phyloP scores from a whole-genome alignment of 2,797 vertebrate species.

The Falco biarmicus region DNA sequence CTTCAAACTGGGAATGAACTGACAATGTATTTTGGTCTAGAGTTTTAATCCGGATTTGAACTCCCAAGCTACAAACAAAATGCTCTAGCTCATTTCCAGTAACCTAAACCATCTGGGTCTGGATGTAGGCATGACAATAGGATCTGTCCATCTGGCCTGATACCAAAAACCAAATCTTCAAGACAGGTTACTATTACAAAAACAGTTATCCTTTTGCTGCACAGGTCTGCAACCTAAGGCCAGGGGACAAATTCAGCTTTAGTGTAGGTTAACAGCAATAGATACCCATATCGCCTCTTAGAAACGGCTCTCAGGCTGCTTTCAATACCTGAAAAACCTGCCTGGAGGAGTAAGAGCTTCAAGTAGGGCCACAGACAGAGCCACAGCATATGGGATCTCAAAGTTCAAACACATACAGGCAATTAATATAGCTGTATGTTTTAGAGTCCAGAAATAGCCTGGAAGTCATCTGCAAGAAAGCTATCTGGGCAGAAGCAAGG shows the following conservation, averaged over 20 bases:
- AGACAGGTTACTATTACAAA: not conserved
- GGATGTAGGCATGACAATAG: not conserved
- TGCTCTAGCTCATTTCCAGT: not conserved
- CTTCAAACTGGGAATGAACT: not conserved
- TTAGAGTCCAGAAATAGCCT: not conserved
- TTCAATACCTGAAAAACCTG: not conserved
- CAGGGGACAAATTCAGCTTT: not conserved
- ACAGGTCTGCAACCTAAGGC: not conserved
- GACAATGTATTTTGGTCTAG: not conserved
- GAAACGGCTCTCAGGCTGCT: not conserved
- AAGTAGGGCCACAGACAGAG: not conserved
- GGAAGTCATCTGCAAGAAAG: not conserved
- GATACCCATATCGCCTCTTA: not conserved
- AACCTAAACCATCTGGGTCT: not conserved
- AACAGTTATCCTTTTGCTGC: not conserved
- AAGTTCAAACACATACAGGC: not conserved
- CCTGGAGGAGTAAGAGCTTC: not conserved
- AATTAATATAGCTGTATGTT: fast-evolving
- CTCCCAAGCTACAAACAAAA: not conserved
- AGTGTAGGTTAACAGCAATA: not conserved
- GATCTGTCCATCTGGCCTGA: not conserved
- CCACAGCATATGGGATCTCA: not conserved
- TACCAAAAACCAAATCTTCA: not conserved
- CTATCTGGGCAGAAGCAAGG: not conserved
- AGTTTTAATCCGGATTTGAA: not conserved